phyloP scores from a whole-genome alignment of 2,113 vertebrate species.

The Psophia crepitans region DNA sequence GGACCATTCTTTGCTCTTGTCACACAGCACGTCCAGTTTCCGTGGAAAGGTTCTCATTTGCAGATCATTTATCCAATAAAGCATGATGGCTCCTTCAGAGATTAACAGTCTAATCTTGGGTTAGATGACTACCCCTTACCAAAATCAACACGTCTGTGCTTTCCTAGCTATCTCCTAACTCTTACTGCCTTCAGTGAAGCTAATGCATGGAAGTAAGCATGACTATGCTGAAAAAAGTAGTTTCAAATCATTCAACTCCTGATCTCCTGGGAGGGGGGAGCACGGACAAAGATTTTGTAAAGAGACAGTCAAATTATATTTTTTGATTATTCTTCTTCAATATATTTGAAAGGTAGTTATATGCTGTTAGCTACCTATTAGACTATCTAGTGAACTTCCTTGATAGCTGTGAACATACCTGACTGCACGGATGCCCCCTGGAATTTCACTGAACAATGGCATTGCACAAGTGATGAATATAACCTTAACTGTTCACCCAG shows the following conservation, averaged over 20 bases:
- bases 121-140: background rate
- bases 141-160: background rate
- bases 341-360: background rate
- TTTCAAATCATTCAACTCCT: background rate
- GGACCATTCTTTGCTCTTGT: background rate
- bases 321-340: background rate
- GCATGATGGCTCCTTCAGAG: background rate
- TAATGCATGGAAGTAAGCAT: background rate
- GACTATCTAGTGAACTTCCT: background rate
- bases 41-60: background rate
- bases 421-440: background rate
- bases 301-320: background rate
- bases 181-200: background rate
- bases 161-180: background rate
- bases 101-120: background rate
- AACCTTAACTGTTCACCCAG: background rate
- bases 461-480: background rate
- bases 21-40: background rate
- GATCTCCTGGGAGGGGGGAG: background rate
- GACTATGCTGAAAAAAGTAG: background rate
- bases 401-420: background rate
- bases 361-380: background rate
- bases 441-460: background rate
- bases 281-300: background rate
- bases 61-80: background rate